phyloP scores from a whole-genome alignment of 1,140 invertebrate genomes.

The Tetramorium alpestre region DNA sequence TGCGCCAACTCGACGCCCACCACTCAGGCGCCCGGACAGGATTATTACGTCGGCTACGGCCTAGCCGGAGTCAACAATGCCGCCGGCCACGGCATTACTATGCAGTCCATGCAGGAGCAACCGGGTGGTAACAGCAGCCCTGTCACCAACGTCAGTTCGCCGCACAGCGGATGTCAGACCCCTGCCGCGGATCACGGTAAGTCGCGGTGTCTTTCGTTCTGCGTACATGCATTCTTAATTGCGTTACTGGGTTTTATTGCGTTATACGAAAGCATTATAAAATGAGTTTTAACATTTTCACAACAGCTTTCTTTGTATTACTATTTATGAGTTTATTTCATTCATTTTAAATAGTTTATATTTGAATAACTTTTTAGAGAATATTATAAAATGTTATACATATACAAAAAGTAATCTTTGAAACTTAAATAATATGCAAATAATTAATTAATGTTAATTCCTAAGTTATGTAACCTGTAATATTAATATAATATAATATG shows the following conservation, averaged over 20 bases:
- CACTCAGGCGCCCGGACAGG: conserved; percentile 72
- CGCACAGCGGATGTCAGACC: conserved; percentile 78
- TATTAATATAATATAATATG: neutral
- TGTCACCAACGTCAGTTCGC: conserved; percentile 74
- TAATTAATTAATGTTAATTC: neutral
- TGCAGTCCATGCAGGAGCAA: conserved; percentile 78
- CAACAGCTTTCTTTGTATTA: neutral
- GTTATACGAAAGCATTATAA: neutral
- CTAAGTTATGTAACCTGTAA: neutral
- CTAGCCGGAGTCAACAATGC: conserved; percentile 73
- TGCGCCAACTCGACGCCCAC: conserved; percentile 49
- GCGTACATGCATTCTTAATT: neutral
- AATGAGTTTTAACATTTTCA: neutral
- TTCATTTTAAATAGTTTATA: neutral
- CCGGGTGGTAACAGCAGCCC: conserved; percentile 70
- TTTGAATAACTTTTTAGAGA: neutral
- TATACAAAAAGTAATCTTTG: neutral
- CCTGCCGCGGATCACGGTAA: conserved; percentile 80
- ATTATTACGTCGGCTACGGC: conserved; percentile 82
- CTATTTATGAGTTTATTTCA: neutral
- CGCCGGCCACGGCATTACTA: conserved; percentile 62
- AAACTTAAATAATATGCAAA: neutral
- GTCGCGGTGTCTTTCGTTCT: neutral
- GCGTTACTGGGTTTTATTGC: neutral
- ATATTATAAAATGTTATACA: neutral